These are phyloP conservation scores for Ectropis grisescens DNA, from an alignment of 1,140 invertebrate species.

Conservation along the genomic window DNA sequence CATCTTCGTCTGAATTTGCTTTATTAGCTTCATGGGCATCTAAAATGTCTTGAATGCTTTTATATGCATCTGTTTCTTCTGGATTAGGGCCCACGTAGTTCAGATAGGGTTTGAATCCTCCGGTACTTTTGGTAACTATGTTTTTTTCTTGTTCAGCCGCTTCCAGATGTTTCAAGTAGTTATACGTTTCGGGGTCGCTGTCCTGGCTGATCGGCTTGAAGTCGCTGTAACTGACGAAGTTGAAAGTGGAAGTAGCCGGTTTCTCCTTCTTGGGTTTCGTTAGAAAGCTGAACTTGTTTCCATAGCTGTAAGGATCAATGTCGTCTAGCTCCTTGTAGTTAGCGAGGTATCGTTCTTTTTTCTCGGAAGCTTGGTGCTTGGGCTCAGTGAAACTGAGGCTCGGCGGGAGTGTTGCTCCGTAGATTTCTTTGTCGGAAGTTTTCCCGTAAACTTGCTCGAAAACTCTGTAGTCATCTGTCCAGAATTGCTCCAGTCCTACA, in stretches of 20 bases:
- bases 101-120: constrained; percentile 23
- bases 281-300: constrained; percentile 26
- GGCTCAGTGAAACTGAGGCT: constrained; percentile 16
- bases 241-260: constrained; percentile 21
- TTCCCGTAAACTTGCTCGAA: constrained; percentile 50
- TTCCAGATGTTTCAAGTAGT: constrained; percentile 44
- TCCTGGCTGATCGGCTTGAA: constrained; percentile 36
- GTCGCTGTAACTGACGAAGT: constrained; percentile 37
- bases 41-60: constrained; percentile 48
- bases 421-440: constrained; percentile 51
- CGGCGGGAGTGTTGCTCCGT: constrained; percentile 35
- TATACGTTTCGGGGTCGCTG: constrained; percentile 40
- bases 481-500: constrained; percentile 45
- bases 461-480: constrained; percentile 48
- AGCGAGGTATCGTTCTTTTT: constrained; percentile 31
- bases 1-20: constrained; percentile 14
- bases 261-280: constrained; percentile 15
- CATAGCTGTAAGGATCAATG: constrained; percentile 14
- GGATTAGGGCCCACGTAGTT: constrained; percentile 10
- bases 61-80: constrained; percentile 38
- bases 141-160: constrained; percentile 18
- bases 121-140: constrained; percentile 12
- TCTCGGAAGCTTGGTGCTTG: constrained; percentile 28
- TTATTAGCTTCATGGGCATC: constrained; percentile 46
- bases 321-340: constrained; percentile 15